Base-by-base conservation (phyloP, 2,113 vertebrate genomes). In the Speoplatyrhinus poulsoni region DNA sequence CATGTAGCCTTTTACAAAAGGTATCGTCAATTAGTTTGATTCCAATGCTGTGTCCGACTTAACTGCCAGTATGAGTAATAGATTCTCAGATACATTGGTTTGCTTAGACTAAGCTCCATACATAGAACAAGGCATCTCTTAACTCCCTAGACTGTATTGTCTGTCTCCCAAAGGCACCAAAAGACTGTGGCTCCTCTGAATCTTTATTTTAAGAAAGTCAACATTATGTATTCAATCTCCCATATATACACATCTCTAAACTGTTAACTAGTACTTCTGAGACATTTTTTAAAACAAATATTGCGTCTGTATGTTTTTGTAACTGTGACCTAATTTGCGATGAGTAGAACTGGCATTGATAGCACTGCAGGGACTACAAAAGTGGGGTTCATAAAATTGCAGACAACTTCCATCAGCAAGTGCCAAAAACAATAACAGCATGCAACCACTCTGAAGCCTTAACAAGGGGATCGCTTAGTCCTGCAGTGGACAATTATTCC, bases 1-100 rank as follows among this genome's bases (percentile, higher is more conserved):
- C 55, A 65, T 81, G 62, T 54, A 52, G 36, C 36, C 36, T 41
- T 8, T 71, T 54, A 82, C 77, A 76, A 87, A 81, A 66, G 70
- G 70, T 72, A 69, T 80, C 62, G 57, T 53, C 74, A 7, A 46
- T 67, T 72, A 10, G 56, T 33, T 33, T 68, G 72, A 68, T 78
- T 52, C 17, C 67, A 57, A 65, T 26, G 1, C 52, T 32, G 1
- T 12, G 9, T 64, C 33, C 62, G 60, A 62, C 54, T 62, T 73
- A 54, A 32, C 60, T 54, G 49, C 54, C 60, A 64, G 62, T 60
- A 62, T 70, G 48, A 79, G 62, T 70, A 77, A 63, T 19, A 65
- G 60, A n/a, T 70, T 32, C 69, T 79, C 33, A 46, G 54, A 79
- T 56, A 72, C 79, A 82, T 62, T 73, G 46, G 72, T 56, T 53